phyloP scores from a whole-genome alignment of 2,113 vertebrate genomes.

The Dinomys branickii region DNA sequence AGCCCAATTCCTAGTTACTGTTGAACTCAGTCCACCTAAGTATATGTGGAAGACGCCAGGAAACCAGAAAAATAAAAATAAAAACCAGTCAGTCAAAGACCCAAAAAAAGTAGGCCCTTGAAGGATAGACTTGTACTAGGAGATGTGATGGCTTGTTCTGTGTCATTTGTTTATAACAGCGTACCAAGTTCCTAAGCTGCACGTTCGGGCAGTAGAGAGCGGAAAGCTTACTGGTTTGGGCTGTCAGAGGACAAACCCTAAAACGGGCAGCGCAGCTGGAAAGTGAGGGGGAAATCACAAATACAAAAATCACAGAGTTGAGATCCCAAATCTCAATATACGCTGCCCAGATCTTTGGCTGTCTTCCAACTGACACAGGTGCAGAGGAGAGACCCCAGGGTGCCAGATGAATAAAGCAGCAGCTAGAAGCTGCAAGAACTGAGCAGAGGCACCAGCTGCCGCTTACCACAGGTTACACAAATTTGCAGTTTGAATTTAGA shows the following conservation, averaged over 20 bases:
- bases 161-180: background rate
- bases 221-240: background rate
- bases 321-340: background rate
- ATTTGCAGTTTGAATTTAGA: background rate
- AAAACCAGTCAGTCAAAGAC: background rate
- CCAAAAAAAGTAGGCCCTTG: background rate
- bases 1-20: background rate
- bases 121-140: background rate
- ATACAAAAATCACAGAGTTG: background rate
- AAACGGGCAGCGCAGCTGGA: background rate
- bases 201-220: background rate
- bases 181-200: background rate
- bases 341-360: background rate
- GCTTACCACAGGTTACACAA: background rate
- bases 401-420: background rate
- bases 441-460: background rate
- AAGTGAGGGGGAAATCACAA: slow-evolving; percentile 29
- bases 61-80: background rate
- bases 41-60: background rate
- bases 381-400: background rate
- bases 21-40: background rate
- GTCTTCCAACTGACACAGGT: background rate
- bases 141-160: background rate
- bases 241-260: background rate
- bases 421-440: background rate